Evolutionary conservation across 2,888 invertebrate species (phyloP).

Genomic region (Ennomos quercinarius): DNA sequence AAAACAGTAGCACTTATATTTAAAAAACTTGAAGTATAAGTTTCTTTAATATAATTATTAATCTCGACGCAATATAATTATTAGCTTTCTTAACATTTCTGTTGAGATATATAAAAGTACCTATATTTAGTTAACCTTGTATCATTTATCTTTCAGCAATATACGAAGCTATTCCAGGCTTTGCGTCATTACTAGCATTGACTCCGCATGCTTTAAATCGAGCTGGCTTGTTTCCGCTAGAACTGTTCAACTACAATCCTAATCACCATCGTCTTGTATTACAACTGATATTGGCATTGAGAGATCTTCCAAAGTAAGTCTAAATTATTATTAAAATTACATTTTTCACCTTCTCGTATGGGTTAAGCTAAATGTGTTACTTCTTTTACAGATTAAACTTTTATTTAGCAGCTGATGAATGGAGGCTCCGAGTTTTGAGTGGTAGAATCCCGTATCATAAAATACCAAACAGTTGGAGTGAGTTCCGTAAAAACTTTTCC

Average conservation of each 20-base stretch:
- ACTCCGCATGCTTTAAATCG: slow-evolving; percentile 79
- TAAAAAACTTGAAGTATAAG: no score
- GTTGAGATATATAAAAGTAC: no score
- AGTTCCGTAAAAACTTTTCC: slow-evolving; percentile 78
- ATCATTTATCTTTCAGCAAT: slow-evolving; percentile 65
- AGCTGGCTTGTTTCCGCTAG: slow-evolving; percentile 74
- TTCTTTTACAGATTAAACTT: slow-evolving; percentile 76
- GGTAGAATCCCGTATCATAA: slow-evolving; percentile 65
- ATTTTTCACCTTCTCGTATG: no score
- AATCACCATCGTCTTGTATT: slow-evolving; percentile 78
- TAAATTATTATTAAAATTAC: no score
- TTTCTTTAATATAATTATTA: no score
- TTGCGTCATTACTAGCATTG: slow-evolving; percentile 81
- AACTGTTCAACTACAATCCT: slow-evolving; percentile 71
- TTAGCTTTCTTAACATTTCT: no score
- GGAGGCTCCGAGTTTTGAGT: slow-evolving; percentile 79
- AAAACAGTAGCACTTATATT: no score
- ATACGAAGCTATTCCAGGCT: slow-evolving; percentile 82
- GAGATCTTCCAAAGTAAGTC: slow-evolving; percentile 83
- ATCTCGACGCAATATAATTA: no score
- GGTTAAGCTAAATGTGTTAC: neutral
- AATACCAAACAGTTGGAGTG: slow-evolving; percentile 77
- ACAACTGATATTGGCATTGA: slow-evolving; percentile 81
- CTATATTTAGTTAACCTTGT: no score
- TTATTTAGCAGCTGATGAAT: slow-evolving; percentile 84